Conservation (phyloP, 2,113 vertebrate genomes). For the Corynorhinus townsendii region DNA sequence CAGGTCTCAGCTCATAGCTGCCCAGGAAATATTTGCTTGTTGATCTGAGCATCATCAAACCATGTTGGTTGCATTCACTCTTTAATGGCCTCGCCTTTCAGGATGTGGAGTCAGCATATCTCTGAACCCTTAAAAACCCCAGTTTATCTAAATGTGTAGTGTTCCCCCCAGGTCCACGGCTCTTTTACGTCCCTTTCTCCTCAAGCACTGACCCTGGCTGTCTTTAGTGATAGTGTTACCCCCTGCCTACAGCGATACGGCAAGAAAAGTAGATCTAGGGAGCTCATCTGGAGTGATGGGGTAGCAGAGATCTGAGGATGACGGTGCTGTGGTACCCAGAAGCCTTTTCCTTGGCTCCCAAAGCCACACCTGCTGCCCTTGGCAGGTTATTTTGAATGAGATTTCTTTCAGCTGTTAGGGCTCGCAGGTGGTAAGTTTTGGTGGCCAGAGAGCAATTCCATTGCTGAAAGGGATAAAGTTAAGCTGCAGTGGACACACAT, state of each 20-base stretch:
- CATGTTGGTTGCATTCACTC: not conserved
- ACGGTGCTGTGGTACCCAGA: accelerated
- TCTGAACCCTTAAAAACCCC: not conserved
- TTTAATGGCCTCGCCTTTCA: not conserved
- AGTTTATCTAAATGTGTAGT: not conserved
- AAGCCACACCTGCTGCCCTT: not conserved
- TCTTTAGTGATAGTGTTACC: not conserved
- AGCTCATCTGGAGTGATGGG: not conserved
- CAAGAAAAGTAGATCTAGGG: not conserved
- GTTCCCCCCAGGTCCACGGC: not conserved
- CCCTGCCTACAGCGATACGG: no score
- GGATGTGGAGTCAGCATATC: not conserved
- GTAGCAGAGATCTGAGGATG: not conserved
- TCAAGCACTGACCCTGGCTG: not conserved
- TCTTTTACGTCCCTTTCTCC: not conserved
- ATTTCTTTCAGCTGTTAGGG: not conserved
- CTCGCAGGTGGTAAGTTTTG: not conserved
- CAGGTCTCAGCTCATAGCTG: not conserved
- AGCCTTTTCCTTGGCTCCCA: not conserved
- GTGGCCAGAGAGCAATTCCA: not conserved
- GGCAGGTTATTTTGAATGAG: not conserved
- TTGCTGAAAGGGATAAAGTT: not conserved
- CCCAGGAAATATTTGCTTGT: not conserved
- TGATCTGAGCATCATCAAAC: not conserved
- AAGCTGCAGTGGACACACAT: not conserved